These are phyloP conservation scores for Xanthorhoe designata DNA, from an alignment of 2,888 invertebrate genomes.

Conservation along the genomic window DNA sequence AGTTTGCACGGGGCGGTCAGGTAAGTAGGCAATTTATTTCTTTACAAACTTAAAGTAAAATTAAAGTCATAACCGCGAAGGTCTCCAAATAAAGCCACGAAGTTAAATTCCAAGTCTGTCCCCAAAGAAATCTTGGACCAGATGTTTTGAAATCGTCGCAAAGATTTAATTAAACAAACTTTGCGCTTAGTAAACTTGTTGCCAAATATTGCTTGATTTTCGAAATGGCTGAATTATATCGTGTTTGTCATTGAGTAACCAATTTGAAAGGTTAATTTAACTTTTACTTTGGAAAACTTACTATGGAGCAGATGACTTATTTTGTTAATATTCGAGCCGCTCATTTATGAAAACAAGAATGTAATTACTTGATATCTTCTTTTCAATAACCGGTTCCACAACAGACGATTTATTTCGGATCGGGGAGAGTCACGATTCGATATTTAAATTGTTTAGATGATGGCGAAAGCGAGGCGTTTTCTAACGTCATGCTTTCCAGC, in stretches of 20 bases:
- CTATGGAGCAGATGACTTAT: background rate
- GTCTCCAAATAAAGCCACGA: slow-evolving; percentile 51
- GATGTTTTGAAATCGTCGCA: slow-evolving; percentile 69
- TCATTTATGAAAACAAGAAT: too few relatives aligned
- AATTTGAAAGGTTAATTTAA: slow-evolving; percentile 27
- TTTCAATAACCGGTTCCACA: too few relatives aligned
- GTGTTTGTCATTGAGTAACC: slow-evolving; percentile 27
- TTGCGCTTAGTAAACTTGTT: slow-evolving; percentile 56
- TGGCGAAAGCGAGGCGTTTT: too few relatives aligned
- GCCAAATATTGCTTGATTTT: slow-evolving; percentile 57
- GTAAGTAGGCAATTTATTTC: slow-evolving; percentile 26
- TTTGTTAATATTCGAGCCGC: too few relatives aligned
- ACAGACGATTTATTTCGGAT: too few relatives aligned
- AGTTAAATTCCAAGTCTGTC: slow-evolving; percentile 51
- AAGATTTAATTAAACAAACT: slow-evolving; percentile 74
- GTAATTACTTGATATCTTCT: too few relatives aligned
- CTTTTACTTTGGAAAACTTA: slow-evolving; percentile 17
- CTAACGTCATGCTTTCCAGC: too few relatives aligned
- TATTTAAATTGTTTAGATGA: too few relatives aligned
- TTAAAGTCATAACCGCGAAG: slow-evolving; percentile 38
- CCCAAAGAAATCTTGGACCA: slow-evolving; percentile 52
- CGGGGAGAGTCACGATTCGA: too few relatives aligned
- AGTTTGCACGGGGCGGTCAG: slow-evolving; percentile 7
- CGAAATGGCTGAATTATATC: slow-evolving; percentile 25
- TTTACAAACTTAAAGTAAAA: slow-evolving; percentile 29